Base-by-base conservation (phyloP, 2,113 vertebrate species). In the Oxygymnocypris stewartii region DNA sequence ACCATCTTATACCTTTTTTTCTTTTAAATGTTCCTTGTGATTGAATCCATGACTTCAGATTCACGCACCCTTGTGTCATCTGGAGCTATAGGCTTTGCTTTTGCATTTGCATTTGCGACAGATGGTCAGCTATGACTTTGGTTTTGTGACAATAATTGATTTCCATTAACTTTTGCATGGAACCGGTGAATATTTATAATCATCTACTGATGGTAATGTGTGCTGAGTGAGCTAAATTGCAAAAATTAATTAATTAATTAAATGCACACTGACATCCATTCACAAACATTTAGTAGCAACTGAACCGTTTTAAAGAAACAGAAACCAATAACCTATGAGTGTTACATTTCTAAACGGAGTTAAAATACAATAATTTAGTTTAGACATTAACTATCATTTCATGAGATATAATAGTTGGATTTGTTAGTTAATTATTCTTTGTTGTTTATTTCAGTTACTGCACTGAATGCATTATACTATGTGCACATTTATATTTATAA, bases 91-190 rank as follows among this genome's bases (percentile, higher is more conserved):
- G 73, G 37, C 49, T 85, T 51, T 47, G 63, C 82, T 67, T 85
- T 78, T 47, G 63, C 82, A 75, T 85, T 78, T 57, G 78, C 87
- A 75, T 71, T 81, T 75, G 83, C 42, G 92, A 94, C 94, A 94
- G 94, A 95, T 95, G 94, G 94, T 90, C 90, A 76, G 86, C 88
- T 94, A 90, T 92, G 88, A 91, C 91, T 88, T 84, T 84, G 42
- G 42, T 81, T 75, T 73, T 44, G 57, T 76, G 79, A 59, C 37
- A 92, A 92, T 93, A 93, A 89, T 93, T 90, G 93, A 92, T 91
- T 91, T 86, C 81, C 67, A 87, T 89, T 69, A 88, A 84, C 42
- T n/a, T 71, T 49, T 35, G 37, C 67, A 63, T n/a, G 54, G 54
- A 47, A 49, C 78, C 59, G 49, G 51, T 82, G 54, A 67, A 7